Evolutionary conservation across 2,113 vertebrate genomes (phyloP), one percentile per base, ranked within the genome.

Genomic region (Mobula birostris): DNA sequence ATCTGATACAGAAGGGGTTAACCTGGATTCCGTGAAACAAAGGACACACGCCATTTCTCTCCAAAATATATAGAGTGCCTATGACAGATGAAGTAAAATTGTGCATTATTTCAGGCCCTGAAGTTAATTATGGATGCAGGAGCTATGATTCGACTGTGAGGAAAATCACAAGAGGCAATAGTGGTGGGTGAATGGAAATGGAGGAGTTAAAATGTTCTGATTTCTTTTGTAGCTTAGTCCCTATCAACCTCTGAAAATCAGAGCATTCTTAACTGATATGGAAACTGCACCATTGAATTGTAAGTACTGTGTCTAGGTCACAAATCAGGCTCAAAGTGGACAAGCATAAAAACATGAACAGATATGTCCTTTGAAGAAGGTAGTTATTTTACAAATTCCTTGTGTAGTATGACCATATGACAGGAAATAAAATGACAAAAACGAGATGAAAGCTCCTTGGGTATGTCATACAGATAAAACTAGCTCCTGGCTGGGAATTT

Each of bases 381-480:
- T 66, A 7, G 85, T 90, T 90, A 90, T 66, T 90, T 90, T 90
- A 27, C 61, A 66, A 66, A 90, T 90, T 90, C 85, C 85, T 90
- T 7, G 11, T n/a, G 0, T 61, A 32, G 58, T 63, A 17, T 19
- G 85, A 9, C 61, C 29, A 15, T 66, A 90, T 17, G 61, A 19
- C 85, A 90, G 85, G 85, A 90, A 90, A 66, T 90, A 68, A 90
- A 90, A 66, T 90, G 85, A 90, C 85, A 90, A 90, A 90, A 36
- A 14, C 29, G 29, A 90, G 85, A 90, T 90, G 85, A 90, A 90
- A 90, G 85, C 61, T 66, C 61, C n/a, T n/a, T 19, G 83, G 61
- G 66, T 66, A 66, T 17, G 85, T 61, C 66, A 61, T 19, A 32
- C 29, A 90, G 85, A 90, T 68, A 68, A 90, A 66, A 68, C 85